phyloP scores from a whole-genome alignment of 2,888 invertebrate genomes.

The Opisthograptis luteolata region DNA sequence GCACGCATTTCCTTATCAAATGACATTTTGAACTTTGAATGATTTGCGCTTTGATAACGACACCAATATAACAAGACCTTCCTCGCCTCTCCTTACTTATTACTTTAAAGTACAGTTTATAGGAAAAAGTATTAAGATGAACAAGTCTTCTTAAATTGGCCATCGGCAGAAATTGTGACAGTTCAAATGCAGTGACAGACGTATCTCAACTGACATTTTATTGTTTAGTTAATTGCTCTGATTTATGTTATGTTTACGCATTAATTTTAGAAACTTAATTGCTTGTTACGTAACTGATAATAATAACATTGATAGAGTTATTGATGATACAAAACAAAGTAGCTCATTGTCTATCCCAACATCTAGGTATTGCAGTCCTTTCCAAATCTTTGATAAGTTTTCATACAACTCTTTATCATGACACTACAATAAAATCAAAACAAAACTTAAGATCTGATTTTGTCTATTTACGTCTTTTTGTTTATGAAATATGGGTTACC shows the following conservation, averaged over 20 bases:
- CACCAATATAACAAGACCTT: conserved; percentile 50
- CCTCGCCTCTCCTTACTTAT: not conserved
- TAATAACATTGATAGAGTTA: conserved; percentile 2
- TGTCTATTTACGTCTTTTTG: too few relatives aligned
- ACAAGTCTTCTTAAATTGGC: conserved; percentile 46
- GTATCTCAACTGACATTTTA: conserved; percentile 59
- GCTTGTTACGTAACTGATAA: conserved; percentile 35
- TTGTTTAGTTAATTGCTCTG: conserved; percentile 63
- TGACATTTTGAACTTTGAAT: conserved; percentile 71
- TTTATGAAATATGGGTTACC: too few relatives aligned
- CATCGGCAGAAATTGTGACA: conserved; percentile 54
- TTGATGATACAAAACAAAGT: conserved; percentile 28
- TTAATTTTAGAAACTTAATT: conserved; percentile 50
- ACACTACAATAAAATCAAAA: too few relatives aligned
- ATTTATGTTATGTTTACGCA: conserved; percentile 51
- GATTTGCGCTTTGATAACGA: conserved; percentile 66
- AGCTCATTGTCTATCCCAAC: too few relatives aligned
- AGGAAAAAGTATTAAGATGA: not conserved
- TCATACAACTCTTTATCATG: too few relatives aligned
- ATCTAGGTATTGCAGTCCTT: too few relatives aligned
- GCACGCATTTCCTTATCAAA: conserved; percentile 58
- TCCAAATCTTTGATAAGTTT: too few relatives aligned
- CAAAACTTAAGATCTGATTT: too few relatives aligned
- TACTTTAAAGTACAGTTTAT: not conserved
- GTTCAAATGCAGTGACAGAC: conserved; percentile 52